Base-by-base conservation (phyloP, 1,140 invertebrate species). In the Lasaia peninsularis region DNA sequence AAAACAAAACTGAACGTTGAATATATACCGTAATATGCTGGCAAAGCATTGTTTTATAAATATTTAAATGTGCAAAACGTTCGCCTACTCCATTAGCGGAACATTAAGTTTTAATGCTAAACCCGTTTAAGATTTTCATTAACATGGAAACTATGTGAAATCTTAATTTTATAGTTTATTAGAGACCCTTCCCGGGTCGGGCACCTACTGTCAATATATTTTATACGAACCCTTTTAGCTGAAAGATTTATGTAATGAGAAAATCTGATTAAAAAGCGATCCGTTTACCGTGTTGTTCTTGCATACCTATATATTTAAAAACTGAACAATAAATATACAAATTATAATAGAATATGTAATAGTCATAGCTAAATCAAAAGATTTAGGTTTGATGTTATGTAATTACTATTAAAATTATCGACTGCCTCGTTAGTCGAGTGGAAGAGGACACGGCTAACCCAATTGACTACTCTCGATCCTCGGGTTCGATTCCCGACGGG, bases 231-330 rank as follows among this genome's bases (percentile, higher is more conserved):
- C 40, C 40, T 48, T 48, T 18, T 48, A 48, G 40, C 20, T 48
- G 18, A 48, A 48, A 16, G 40, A 48, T 48, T 48, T 48, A 48
- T 48, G 18, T 48, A 48, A 48, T 48, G 40, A 48, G 40, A 48
- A 44, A 48, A 48, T 8, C 14, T 18, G 16, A 44, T 44, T 44
- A 44, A 44, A 44, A 18, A 18, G 16, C 16, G 0, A 44, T 44
- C 5, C 21, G 21, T 2, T 24, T 24, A 5, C 21, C 21, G 5
- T 24, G 2, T 24, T 24, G 21, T 24, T 24, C n/a, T n/a, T n/a
- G n/a, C n/a, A n/a, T n/a, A n/a, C n/a, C n/a, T n/a, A n/a, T n/a
- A n/a, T n/a, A n/a, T n/a, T n/a, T n/a, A n/a, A n/a, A n/a, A n/a
- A n/a, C n/a, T n/a, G n/a, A n/a, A n/a, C n/a, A n/a, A n/a, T n/a